Conservation (phyloP, 2,888 invertebrate genomes). For the Endotricha flammealis region DNA sequence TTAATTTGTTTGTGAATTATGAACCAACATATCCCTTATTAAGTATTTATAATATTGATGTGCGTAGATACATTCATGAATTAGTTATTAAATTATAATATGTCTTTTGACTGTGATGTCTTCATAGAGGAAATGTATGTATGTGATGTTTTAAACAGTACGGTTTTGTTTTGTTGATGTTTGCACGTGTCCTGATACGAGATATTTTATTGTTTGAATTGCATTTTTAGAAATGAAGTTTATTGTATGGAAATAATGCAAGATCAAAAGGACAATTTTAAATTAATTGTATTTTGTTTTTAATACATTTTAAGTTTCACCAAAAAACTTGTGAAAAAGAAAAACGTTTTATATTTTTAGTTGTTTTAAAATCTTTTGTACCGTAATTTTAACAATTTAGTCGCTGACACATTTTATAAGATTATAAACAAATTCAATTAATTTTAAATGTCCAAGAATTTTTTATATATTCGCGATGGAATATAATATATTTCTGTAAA, state of each 20-base stretch:
- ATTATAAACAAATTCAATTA: too few species aligned
- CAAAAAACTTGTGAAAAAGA: too few species aligned
- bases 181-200: conserved; percentile 44
- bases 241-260: not conserved
- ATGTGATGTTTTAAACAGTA: conserved; percentile 58
- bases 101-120: conserved; percentile 71
- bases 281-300: conserved; percentile 45
- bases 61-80: conserved; percentile 12
- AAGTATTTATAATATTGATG: not conserved
- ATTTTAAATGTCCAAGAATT: not conserved
- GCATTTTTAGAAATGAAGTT: conserved; percentile 52
- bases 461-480: conserved; percentile 48
- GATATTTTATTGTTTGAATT: conserved; percentile 43
- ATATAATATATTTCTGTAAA: conserved; percentile 59
- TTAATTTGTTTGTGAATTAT: too few species aligned
- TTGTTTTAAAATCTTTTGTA: too few species aligned
- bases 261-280: not conserved
- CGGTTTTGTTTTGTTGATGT: conserved; percentile 57
- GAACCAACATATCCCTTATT: conserved; percentile 4
- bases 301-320: too few species aligned
- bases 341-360: too few species aligned
- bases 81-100: conserved; percentile 45
- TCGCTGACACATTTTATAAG: too few species aligned
- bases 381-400: too few species aligned
- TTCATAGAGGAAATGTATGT: conserved; percentile 69